These are phyloP conservation scores for Dasypogon diadema DNA, from an alignment of 2,888 invertebrate species.

Conservation along the genomic window DNA sequence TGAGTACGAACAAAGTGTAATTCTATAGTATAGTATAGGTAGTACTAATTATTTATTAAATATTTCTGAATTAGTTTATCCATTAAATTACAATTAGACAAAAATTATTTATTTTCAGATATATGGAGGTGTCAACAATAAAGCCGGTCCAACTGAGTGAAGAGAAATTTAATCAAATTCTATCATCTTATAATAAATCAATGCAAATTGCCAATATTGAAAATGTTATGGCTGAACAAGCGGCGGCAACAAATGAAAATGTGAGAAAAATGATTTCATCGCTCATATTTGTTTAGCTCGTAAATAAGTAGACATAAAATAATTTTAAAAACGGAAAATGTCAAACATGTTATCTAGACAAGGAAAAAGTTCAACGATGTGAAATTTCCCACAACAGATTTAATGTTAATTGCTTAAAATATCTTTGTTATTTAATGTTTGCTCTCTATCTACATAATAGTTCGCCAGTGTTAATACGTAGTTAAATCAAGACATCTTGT, in stretches of 20 bases:
- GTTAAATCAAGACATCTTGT: not conserved
- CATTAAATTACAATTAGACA: too few relatives aligned
- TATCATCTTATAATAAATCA: conserved; percentile 4
- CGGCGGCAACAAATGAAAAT: conserved; percentile 59
- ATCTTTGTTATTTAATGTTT: not conserved
- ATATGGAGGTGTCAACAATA: conserved; percentile 64
- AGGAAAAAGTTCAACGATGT: not conserved
- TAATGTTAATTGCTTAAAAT: not conserved
- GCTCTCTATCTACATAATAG: not conserved
- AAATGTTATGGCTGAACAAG: not conserved
- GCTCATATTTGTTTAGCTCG: conserved; percentile 57
- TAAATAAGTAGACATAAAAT: not conserved
- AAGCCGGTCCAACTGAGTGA: conserved; percentile 61
- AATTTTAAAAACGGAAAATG: not conserved
- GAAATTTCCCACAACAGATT: not conserved
- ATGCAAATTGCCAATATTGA: not conserved
- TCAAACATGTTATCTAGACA: not conserved
- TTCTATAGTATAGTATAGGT: too few relatives aligned
- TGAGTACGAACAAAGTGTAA: too few relatives aligned
- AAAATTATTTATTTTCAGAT: too few relatives aligned
- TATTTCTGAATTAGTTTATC: too few relatives aligned
- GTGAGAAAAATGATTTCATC: conserved; percentile 61
- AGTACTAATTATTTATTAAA: too few relatives aligned
- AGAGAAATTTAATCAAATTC: conserved; percentile 59
- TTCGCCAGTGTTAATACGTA: not conserved